A percentile compares a stretch with the other conserved stretches of the same genome.
Conservation (phyloP, 2,888 invertebrate genomes). For the Limnephilus auricula region DNA sequence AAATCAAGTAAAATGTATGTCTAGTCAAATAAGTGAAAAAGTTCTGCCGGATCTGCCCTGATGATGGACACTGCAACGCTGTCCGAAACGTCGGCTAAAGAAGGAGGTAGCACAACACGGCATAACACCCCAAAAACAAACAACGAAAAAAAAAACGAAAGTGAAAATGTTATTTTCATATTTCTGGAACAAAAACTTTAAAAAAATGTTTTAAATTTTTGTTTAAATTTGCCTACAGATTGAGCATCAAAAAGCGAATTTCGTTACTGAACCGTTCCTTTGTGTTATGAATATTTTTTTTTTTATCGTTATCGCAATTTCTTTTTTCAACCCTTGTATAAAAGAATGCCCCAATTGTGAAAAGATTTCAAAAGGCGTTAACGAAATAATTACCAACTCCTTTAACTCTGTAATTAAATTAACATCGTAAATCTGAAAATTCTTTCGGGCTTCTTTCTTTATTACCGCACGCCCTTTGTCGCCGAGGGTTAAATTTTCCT, state of each 20-base stretch:
- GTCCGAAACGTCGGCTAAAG: no score
- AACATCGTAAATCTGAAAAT: slow-evolving; percentile 16
- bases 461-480: background rate
- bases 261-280: background rate
- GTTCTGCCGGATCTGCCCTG: no score
- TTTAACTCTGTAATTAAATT: slow-evolving; percentile 1
- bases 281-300: background rate
- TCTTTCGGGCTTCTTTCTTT: background rate
- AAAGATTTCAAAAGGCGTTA: background rate
- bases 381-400: slow-evolving; percentile 2
- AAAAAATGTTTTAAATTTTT: background rate
- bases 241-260: background rate
- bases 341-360: slow-evolving; percentile 11
- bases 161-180: no score
- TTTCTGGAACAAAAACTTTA: no score
- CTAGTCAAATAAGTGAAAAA: no score
- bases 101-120: no score
- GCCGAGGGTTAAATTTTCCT: background rate
- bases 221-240: background rate
- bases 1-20: no score
- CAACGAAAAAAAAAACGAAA: no score
- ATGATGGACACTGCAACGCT: no score
- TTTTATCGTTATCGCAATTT: background rate
- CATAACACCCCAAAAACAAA: no score
- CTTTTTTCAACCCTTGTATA: background rate